Evolutionary conservation across 2,888 invertebrate species (phyloP).

Genomic region (Tridacna gigas): DNA sequence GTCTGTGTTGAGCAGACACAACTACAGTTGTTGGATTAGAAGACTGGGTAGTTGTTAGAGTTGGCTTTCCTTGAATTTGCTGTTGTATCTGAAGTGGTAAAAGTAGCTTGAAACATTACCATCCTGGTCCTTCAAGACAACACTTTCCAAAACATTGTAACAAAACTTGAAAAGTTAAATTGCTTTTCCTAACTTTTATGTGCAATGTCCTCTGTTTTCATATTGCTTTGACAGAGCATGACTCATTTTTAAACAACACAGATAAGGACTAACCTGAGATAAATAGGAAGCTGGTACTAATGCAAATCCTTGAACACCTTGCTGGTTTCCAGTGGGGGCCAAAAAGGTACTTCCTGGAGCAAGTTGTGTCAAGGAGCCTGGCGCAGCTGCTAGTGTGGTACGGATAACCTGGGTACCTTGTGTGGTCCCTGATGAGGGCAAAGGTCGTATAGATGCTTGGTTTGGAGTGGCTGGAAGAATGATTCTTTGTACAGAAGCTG

Average conservation of each 20-base stretch:
- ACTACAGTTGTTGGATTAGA: conserved; percentile 18
- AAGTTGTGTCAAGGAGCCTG: conserved; percentile 65
- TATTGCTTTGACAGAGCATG: too few relatives aligned
- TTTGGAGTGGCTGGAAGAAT: conserved; percentile 79
- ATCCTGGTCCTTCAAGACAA: too few relatives aligned
- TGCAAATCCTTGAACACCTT: conserved; percentile 85
- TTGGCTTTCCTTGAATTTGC: conserved; percentile 60
- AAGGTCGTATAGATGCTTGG: conserved; percentile 64
- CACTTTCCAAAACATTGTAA: too few relatives aligned
- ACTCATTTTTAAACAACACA: too few relatives aligned
- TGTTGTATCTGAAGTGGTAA: conserved; percentile 61
- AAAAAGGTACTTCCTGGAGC: conserved; percentile 82
- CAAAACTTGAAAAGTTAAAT: too few relatives aligned
- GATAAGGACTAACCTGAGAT: conserved; percentile 80
- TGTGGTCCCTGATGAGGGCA: conserved; percentile 59
- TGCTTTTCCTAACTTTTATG: too few relatives aligned
- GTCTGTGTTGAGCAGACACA: conserved; percentile 32
- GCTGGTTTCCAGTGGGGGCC: conserved; percentile 82
- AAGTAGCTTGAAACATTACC: too few relatives aligned
- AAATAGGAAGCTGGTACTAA: conserved; percentile 88
- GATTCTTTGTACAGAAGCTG: conserved; percentile 76
- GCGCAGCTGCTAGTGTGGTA: conserved; percentile 79
- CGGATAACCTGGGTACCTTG: conserved; percentile 78
- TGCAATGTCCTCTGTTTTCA: too few relatives aligned
- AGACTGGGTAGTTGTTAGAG: conserved; percentile 24